Evolutionary conservation across 2,113 vertebrate genomes (phyloP), one percentile per base, ranked within the genome.

Genomic region (Gadus chalcogrammus): DNA sequence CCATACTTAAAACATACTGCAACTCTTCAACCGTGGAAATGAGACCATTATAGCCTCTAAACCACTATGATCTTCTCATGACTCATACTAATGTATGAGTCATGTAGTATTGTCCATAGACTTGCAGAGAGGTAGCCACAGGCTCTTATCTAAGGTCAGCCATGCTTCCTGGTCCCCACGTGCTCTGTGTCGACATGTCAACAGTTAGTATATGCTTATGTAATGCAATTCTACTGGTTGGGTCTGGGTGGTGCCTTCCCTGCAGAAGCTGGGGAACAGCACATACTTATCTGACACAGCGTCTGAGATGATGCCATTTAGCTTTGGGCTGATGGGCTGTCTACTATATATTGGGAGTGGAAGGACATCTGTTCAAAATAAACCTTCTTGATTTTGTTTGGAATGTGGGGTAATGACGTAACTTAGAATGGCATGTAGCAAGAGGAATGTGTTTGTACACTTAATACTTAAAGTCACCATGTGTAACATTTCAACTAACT

Each of bases 121-220:
- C 85, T 71, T 82, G 85, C 73, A 38, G 31, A 38, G 31, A 35
- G 31, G 31, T 35, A 7, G 31, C 31, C 31, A 35, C 31, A 35
- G 31, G 31, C 31, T 35, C 31, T 35, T 5, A 70, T 69, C 61
- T 72, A 13, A 48, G 65, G 63, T 42, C 63, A 71, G 82, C 76
- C 78, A 81, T 70, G 70, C 75, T 80, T 66, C 72, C 15, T 13
- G 15, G 55, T 17, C 3, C 55, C n/a, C 55, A 58, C 16, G n/a
- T 16, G 15, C 55, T 17, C 55, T 71, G 61, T 59, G 20, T 28
- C 58, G 68, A 69, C 72, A 83, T 58, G 55, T 58, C 55, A 58
- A 58, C 55, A 58, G 3, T 4, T n/a, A 58, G 55, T 58, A 17
- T 58, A 2, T 58, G 15, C 55, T 58, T 17, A 58, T 58, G 55